Conservation (phyloP, 2,797 vertebrate species). For the Hozukius guyotensis region DNA sequence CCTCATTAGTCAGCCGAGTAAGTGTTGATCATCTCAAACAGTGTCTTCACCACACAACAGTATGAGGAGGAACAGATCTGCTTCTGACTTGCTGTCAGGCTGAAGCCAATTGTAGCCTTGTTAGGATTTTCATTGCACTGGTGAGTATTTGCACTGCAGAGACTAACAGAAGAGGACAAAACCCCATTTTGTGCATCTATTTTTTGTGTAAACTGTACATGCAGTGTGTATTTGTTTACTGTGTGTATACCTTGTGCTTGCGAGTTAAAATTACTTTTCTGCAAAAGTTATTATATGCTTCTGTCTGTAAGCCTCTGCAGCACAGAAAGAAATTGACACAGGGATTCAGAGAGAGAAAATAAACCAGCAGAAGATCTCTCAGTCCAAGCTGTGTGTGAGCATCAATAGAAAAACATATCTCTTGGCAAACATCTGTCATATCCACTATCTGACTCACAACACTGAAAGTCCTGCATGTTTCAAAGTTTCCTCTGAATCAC, state of each 20-base stretch:
- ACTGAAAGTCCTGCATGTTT: constrained; percentile 36
- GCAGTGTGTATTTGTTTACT: not conserved
- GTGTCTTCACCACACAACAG: constrained; percentile 30
- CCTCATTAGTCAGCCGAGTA: constrained; percentile 87
- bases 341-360: constrained; percentile 19
- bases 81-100: constrained; percentile 8
- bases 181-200: not conserved
- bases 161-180: not conserved
- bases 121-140: constrained; percentile 16
- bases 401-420: constrained; percentile 61
- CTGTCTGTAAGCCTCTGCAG: not conserved
- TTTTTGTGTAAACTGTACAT: not conserved
- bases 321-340: constrained; percentile 7
- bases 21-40: constrained; percentile 77
- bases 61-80: constrained; percentile 27
- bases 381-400: constrained; percentile 15
- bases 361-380: constrained; percentile 23
- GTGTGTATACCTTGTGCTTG: not conserved
- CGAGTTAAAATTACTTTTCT: not conserved
- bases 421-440: constrained; percentile 66
- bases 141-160: constrained; percentile 13
- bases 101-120: not conserved
- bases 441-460: constrained; percentile 40
- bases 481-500: constrained; percentile 58
- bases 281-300: not conserved